Base-by-base conservation (phyloP, 2,888 invertebrate species). In the Sinopyrophorus schimmeli region DNA sequence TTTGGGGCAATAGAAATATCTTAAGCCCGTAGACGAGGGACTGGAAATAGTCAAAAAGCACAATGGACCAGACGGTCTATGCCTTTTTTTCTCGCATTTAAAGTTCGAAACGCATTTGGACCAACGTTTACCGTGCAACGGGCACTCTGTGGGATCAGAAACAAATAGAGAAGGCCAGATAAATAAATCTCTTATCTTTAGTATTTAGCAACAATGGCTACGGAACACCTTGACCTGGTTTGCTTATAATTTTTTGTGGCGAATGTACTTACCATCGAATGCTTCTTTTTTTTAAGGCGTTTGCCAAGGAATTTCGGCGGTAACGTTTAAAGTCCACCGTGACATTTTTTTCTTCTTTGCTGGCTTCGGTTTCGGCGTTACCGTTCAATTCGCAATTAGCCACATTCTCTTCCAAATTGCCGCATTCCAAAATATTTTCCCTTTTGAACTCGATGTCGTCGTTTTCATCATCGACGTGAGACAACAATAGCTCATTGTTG, bases 371-470 rank as follows among this genome's bases (percentile, higher is more conserved):
- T 9, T 9, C 34, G 6, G 47, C 43, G 11, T 37, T 28, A 15
- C 26, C 24, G 15, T 37, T 47, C 7, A 47, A 15, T 7, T 51
- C 46, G 16, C 46, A 46, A 5, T 41, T 47, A 5, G 17, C 41
- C 5, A 48, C 38, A 43, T 44, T 53, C 24, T 59, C 47, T 23
- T 59, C 42, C 32, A 54, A 57, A 35, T 56, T 50, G 5, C 54
- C 60, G 10, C 58, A 49, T 12, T 58, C 62, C 41, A 61, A 49
- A 5, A 55, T 57, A 47, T 60, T 60, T 26, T 63, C 63, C 17
- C 50, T 48, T 53, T 61, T 63, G 34, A 62, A 61, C 23, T 62
- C 60, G 37, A 66, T 55, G 16, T 53, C 57, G 9, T 51, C 53
- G 20, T 31, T 50, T 37, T 57, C 58, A 32, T 31, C 51, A 27